Base-by-base conservation (phyloP, 2,113 vertebrate genomes). In the Daboia siamensis region DNA sequence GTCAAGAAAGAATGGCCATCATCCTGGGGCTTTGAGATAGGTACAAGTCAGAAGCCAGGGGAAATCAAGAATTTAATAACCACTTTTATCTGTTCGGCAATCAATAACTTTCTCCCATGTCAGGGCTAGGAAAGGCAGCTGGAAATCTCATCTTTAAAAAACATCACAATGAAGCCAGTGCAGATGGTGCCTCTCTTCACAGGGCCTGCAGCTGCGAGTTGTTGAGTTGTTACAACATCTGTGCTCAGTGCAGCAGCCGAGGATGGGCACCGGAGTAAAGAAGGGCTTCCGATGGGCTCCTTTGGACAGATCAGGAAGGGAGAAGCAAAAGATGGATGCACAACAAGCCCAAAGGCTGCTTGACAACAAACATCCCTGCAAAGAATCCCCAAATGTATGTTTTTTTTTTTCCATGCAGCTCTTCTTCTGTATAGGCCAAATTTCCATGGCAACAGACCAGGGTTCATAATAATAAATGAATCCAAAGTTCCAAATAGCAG, bases 121-220 rank as follows among this genome's bases (percentile, higher is more conserved):
- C 0, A 44, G 94, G 95, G 94, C 95, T 94, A 95, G 95, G 95
- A 2, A 92, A 10, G 0, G 93, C 96, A 96, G 95, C 96, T 96
- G 95, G 29, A 4, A 91, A 11, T 52, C 55, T 20, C 17, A 23
- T 86, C 13, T 51, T 89, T 51, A 64, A 44, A 52, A 48, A 8
- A 48, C 15, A n/a, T 21, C 33, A 51, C 85, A 15, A 13, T 52
- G 91, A 1, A 80, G 90, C 91, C 0, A 1, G 89, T 26, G 91
- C 96, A 96, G 95, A 64, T 95, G 96, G 96, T 94, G 21, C 48
- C 94, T 56, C 93, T 0, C 1, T 48, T 85, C 1, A 74, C 48
- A 48, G 55, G 91, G 84, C 23, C 52, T 90, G 12, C 96, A 97
- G 96, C 96, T 96, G 96, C 93, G 74, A n/a, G 20, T 8, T 85